Evolutionary conservation across 2,113 vertebrate genomes (phyloP).

Genomic region (Polypterus bichir): DNA sequence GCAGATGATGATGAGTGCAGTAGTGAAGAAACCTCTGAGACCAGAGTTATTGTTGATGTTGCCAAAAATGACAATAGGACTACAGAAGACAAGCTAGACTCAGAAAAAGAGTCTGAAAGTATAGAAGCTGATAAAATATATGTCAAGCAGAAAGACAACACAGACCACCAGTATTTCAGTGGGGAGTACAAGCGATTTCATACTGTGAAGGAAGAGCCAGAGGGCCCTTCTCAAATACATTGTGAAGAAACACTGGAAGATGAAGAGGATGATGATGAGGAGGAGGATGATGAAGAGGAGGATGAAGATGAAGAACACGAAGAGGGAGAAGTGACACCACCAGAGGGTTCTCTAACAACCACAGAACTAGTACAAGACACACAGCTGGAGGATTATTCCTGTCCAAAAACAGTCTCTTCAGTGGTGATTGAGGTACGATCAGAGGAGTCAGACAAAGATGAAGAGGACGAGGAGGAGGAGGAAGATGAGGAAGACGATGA

Average conservation of each 20-base stretch:
- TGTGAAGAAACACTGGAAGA: conserved; percentile 33
- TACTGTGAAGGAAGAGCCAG: conserved; percentile 23
- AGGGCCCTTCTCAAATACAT: conserved; percentile 23
- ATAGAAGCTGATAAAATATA: conserved; percentile 24
- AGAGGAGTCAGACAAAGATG: conserved; percentile 65
- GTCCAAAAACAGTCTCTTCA: conserved; percentile 48
- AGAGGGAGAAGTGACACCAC: conserved; percentile 31
- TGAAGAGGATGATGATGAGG: conserved; percentile 36
- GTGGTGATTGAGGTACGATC: conserved; percentile 74
- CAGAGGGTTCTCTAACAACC: conserved; percentile 42
- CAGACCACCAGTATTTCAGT: conserved; percentile 43
- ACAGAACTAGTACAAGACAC: conserved; percentile 34
- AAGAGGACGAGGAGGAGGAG: conserved; percentile 53
- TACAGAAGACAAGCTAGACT: conserved; percentile 28
- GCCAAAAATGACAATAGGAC: conserved; percentile 15
- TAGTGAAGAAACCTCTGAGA: conserved; percentile 22
- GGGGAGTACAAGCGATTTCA: conserved; percentile 22
- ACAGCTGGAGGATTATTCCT: conserved; percentile 45
- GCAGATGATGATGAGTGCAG: conserved; percentile 43
- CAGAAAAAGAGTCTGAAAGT: conserved; percentile 37
- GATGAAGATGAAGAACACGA: conserved; percentile 31
- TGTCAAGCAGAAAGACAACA: conserved; percentile 42
- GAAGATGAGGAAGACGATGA: conserved; percentile 54
- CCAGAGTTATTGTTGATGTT: conserved; percentile 15
- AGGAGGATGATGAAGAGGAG: conserved; percentile 43